Percentiles rank a stretch among this genome's conserved stretches.
These are phyloP conservation scores for Cochlearius cochlearius DNA, from an alignment of 2,113 vertebrate species.

Conservation along the genomic window DNA sequence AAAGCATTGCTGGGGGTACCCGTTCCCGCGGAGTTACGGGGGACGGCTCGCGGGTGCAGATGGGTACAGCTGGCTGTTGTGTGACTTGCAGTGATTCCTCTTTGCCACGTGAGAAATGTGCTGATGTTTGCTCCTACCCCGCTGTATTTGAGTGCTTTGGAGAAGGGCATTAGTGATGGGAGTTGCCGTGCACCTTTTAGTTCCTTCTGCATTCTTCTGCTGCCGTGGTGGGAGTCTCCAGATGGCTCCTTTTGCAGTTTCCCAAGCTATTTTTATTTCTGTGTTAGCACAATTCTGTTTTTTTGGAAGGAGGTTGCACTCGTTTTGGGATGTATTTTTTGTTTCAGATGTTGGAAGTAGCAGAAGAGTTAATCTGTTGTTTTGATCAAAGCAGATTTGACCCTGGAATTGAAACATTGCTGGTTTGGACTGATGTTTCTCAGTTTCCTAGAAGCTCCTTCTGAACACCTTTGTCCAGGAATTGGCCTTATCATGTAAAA, in stretches of 20 bases:
- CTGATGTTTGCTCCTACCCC: not conserved
- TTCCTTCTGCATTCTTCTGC: not conserved
- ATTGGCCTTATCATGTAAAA: not conserved
- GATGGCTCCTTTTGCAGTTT: conserved; percentile 46
- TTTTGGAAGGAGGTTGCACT: not conserved
- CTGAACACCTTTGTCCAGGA: not conserved
- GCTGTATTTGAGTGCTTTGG: not conserved
- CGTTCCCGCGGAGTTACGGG: not conserved
- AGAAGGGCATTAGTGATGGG: not conserved
- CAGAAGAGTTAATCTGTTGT: not conserved
- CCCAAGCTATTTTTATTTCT: conserved; percentile 14
- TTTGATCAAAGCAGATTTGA: not conserved
- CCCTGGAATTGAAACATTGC: not conserved
- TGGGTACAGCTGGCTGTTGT: not conserved
- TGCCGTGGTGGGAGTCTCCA: conserved; percentile 12
- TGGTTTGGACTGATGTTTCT: not conserved
- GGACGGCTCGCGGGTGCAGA: not conserved
- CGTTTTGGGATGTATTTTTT: not conserved
- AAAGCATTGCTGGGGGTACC: not conserved
- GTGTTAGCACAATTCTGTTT: not conserved
- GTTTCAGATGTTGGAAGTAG: not conserved
- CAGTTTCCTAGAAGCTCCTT: not conserved
- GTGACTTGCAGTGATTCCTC: conserved; percentile 2
- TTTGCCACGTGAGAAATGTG: rapidly evolving
- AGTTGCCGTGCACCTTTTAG: not conserved